Percentiles rank a stretch among this genome's conserved stretches.
Evolutionary conservation across 2,888 invertebrate genomes (phyloP).

Genomic region (Crepidodera aurea): DNA sequence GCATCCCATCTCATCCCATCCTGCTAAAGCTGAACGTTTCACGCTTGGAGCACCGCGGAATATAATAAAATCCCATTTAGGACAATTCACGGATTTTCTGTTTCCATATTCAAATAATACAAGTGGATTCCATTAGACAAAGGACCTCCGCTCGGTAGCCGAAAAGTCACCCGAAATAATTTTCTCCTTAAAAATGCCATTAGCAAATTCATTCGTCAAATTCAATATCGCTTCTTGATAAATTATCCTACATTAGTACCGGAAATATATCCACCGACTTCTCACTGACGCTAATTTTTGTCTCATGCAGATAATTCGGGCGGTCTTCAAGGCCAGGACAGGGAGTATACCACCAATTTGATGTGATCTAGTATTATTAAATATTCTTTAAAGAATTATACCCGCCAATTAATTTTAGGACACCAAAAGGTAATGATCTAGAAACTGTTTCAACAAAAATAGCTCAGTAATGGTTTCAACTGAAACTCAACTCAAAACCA

Average conservation of each 20-base stretch:
- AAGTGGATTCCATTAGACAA: constrained; percentile 15
- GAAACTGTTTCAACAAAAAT: no score
- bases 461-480: no score
- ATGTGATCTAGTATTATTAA: no score
- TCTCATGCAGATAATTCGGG: constrained; percentile 18
- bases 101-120: constrained; percentile 13
- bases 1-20: no score
- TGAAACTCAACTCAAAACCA: no score
- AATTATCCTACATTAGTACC: constrained; percentile 36
- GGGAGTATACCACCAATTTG: neutral
- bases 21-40: no score
- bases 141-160: constrained; percentile 16
- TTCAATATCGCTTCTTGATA: constrained; percentile 37
- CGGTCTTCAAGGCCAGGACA: constrained; percentile 1
- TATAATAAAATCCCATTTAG: constrained; percentile 16
- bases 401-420: no score
- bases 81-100: constrained; percentile 1
- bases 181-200: constrained; percentile 37
- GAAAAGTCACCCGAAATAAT: constrained; percentile 31
- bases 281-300: constrained; percentile 29
- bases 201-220: constrained; percentile 37
- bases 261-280: constrained; percentile 35
- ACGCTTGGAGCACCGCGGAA: neutral
- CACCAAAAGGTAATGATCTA: no score
- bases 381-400: no score